Conservation (phyloP, 1,140 invertebrate genomes). For the Diachasma alloeum region DNA sequence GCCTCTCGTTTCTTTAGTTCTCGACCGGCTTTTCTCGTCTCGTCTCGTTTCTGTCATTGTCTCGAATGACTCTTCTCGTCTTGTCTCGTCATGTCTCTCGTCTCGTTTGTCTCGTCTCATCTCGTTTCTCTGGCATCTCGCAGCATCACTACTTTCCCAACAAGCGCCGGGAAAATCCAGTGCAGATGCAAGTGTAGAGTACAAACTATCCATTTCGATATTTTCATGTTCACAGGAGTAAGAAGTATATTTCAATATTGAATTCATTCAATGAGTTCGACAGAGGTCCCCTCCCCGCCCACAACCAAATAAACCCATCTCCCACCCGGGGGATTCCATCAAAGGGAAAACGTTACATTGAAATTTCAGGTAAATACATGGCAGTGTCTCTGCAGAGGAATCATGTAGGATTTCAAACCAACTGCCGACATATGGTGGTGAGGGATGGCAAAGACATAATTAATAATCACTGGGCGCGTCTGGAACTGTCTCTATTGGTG, state of each 20-base stretch:
- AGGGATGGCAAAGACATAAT: conserved; percentile 7
- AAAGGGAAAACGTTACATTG: not conserved
- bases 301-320: not conserved
- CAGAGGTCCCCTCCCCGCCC: not conserved
- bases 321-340: not conserved
- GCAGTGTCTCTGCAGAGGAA: not conserved
- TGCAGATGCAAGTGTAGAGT: too few species aligned
- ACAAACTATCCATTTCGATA: too few species aligned
- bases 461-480: conserved; percentile 5
- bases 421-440: not conserved
- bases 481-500: not conserved
- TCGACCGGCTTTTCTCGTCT: too few species aligned
- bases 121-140: too few species aligned
- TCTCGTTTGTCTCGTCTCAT: too few species aligned
- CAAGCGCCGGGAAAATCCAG: too few species aligned
- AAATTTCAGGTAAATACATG: not conserved
- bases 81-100: too few species aligned
- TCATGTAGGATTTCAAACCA: not conserved
- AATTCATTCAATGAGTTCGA: not conserved
- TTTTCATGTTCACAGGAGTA: not conserved
- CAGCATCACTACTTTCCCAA: too few species aligned
- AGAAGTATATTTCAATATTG: not conserved
- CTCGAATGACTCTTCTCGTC: too few species aligned
- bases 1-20: too few species aligned
- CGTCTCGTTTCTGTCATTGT: too few species aligned